Base-by-base conservation (phyloP, 2,797 vertebrate genomes). In the Enteromius treurensis region DNA sequence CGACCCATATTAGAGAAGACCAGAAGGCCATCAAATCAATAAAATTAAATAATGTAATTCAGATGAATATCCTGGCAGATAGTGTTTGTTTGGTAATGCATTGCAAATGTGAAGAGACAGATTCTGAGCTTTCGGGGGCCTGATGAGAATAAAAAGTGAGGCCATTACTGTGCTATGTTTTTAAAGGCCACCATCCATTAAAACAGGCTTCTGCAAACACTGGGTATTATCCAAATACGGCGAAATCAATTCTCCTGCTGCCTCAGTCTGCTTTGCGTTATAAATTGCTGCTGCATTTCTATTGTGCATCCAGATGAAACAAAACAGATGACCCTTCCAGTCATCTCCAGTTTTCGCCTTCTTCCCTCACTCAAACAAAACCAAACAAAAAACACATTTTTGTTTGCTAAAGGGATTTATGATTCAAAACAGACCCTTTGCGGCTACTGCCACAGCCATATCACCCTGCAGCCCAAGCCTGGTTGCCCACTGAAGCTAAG, bases 131-230 rank as follows among this genome's bases (percentile, higher is more conserved):
- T 53, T 55, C 19, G 11, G 6, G 10, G 29, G 47, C 60, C 68
- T 78, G 64, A 69, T 58, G 53, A 77, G 42, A 68, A 62, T 71
- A 65, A 83, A 23, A 74, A 77, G 29, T 4, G 9, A 69, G 62
- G 64, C 29, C 77, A 86, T 83, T 86, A 86, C 42, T 3, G 21
- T 19, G 53, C 64, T 47, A 55, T 71, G 34, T 74, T 82, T 83
- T 76, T 80, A 77, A 83, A 80, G 71, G 77, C 71, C 70, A 65
- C 67, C 75, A 78, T 83, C 77, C 77, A 83, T 80, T 86, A 68
- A 75, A 64, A 47, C 5, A 47, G 51, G 42, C 81, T 77, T 76
- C 71, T 77, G 53, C 73, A 40, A 76, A 62, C 29, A 77, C 37
- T 40, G 79, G 51, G 74, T 49, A 49, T 62, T 55, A 78, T 78